Evolutionary conservation across 2,113 vertebrate genomes (phyloP), one percentile per base, ranked within the genome.

Genomic region (Melospiza georgiana): DNA sequence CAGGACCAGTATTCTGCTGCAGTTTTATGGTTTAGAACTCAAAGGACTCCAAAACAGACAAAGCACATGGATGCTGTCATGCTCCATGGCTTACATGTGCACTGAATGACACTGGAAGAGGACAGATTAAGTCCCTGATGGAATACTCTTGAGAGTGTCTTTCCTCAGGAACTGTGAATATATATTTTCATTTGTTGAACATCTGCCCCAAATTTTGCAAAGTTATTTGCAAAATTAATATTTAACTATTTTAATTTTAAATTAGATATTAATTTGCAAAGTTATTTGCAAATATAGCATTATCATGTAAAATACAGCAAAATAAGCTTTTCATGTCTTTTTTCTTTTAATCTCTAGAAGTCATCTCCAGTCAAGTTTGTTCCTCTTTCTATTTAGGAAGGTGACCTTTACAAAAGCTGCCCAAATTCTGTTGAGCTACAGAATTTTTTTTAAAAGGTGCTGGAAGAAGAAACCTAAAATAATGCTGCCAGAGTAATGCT

Each of bases 361-460:
- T 71, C 28, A 91, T 62, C 54, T 82, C 84, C 22, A 82, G 49
- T 93, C 61, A 90, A 71, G 73, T 84, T 91, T 44, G 57, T 68
- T 93, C 76, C 83, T 90, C 48, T 86, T 94, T 80, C 89, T 90
- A 9, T 79, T 87, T 41, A 94, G 52, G 41, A 93, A 91, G 95
- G 74, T 88, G 91, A 96, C 92, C 87, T 96, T 90, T 85, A 68
- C 80, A 91, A 93, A 93, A 91, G 83, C 83, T 84, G 49, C 76
- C 65, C 74, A 75, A 78, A 71, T 75, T 92, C 77, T 74, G 46
- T 71, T 15, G 61, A 77, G 86, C 68, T 81, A 55, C 7, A 35
- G 33, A 63, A 33, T 49, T 84, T 81, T 77, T 82, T 78, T 88
- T 59, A 39, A 91, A 89, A 96, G 54, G 49, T 68, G 37, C 49